Evolutionary conservation across 2,888 invertebrate genomes (phyloP).

Genomic region (Boloria selene): DNA sequence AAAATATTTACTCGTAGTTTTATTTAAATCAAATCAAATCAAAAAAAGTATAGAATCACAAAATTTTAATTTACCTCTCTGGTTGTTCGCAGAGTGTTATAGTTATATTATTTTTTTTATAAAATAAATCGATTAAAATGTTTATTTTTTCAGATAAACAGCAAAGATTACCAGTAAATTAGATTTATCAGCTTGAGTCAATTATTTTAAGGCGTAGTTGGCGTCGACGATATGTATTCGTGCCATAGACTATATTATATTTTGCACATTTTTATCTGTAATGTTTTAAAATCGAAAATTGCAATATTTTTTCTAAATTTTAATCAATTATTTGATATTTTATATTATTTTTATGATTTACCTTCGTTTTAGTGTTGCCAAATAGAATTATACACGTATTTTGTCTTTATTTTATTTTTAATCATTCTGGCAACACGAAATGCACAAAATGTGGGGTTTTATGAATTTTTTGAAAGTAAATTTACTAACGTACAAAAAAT

Average conservation of each 20-base stretch:
- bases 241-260: slow-evolving; percentile 33
- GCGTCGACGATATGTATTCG: slow-evolving; percentile 23
- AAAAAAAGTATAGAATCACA: too few species aligned
- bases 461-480: too few species aligned
- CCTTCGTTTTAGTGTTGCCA: slow-evolving; percentile 5
- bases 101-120: too few species aligned
- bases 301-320: neutral
- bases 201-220: slow-evolving; percentile 34
- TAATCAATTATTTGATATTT: slow-evolving; percentile 2
- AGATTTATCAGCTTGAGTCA: slow-evolving; percentile 34
- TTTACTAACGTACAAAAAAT: too few species aligned
- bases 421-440: neutral
- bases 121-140: too few species aligned
- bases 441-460: slow-evolving; percentile 7
- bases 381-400: neutral
- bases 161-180: slow-evolving; percentile 27
- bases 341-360: neutral
- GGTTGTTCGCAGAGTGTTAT: too few species aligned
- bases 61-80: too few species aligned
- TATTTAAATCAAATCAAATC: too few species aligned
- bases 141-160: slow-evolving; percentile 26
- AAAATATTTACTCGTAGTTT: too few species aligned
- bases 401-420: neutral
- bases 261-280: slow-evolving; percentile 12
- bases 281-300: neutral